These are phyloP conservation scores for Prochilodus magdalenae DNA, from an alignment of 2,113 vertebrate species.

Conservation along the genomic window DNA sequence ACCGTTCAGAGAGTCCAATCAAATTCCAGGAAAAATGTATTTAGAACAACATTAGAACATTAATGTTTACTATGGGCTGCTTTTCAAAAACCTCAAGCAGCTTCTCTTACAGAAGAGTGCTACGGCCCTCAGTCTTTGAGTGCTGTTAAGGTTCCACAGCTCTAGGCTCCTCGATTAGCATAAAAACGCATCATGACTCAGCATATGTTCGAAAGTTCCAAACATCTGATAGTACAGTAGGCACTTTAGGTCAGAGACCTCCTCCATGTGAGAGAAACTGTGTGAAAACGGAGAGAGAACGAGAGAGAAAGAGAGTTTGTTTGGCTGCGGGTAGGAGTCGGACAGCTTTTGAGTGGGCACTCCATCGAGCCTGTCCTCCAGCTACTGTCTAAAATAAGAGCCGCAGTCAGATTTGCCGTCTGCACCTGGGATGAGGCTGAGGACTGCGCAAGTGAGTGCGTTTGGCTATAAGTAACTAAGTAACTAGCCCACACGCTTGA, in stretches of 20 bases:
- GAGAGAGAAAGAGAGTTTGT: too few species aligned
- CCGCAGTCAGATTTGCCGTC: not conserved
- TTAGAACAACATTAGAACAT: too few species aligned
- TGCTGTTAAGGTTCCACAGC: not conserved
- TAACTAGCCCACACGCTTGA: constrained; percentile 36
- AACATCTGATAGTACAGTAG: not conserved
- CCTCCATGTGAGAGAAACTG: not conserved
- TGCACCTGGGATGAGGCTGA: not conserved
- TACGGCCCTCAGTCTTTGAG: not conserved
- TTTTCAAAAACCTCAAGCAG: too few species aligned
- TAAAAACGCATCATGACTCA: constrained; percentile 14
- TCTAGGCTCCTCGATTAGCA: constrained; percentile 11
- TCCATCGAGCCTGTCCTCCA: not conserved
- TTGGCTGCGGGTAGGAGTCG: not conserved
- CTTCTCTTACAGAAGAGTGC: too few species aligned
- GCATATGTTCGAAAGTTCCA: not conserved
- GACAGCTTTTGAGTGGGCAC: not conserved
- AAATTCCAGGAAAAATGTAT: too few species aligned
- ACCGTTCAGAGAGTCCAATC: too few species aligned
- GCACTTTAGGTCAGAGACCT: not conserved
- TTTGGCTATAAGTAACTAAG: not conserved
- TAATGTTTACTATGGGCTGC: too few species aligned
- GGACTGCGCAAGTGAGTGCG: not conserved
- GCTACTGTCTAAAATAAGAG: constrained; percentile 12
- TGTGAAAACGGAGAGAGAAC: not conserved